A percentile compares a stretch with the other conserved stretches of the same genome.
These are phyloP conservation scores for Tubulanus polymorphus DNA, from an alignment of 2,888 invertebrate genomes.

Conservation along the genomic window DNA sequence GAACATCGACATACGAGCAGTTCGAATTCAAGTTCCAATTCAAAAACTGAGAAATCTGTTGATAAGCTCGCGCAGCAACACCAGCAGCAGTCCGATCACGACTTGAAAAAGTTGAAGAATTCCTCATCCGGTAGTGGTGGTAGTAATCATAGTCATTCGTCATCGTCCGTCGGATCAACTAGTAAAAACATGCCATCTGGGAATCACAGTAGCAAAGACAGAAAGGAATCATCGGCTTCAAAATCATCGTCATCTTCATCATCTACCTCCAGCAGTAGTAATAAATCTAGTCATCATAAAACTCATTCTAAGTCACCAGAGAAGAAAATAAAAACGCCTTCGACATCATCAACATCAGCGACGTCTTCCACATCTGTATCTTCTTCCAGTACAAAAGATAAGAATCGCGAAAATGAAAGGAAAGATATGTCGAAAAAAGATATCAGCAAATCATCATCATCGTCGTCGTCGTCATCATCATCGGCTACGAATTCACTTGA, in stretches of 20 bases:
- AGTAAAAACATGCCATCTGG: too few species aligned
- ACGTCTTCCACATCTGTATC: conserved; percentile 1
- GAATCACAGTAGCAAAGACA: neutral
- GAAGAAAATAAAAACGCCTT: conserved; percentile 16
- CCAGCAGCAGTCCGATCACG: neutral
- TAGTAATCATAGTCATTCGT: too few species aligned
- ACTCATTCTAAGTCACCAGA: conserved; percentile 14
- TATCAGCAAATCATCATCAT: neutral
- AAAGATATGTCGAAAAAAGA: too few species aligned
- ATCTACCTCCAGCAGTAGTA: neutral
- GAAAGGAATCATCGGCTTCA: conserved; percentile 6
- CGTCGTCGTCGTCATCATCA: neutral
- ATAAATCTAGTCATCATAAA: neutral
- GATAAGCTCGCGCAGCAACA: too few species aligned
- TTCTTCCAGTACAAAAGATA: conserved; percentile 14
- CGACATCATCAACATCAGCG: neutral
- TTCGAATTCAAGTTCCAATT: neutral
- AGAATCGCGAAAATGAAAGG: conserved; percentile 17
- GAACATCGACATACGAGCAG: neutral
- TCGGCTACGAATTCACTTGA: conserved; percentile 19
- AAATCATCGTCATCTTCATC: conserved; percentile 2
- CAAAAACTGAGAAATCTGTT: too few species aligned
- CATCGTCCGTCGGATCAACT: too few species aligned
- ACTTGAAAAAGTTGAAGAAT: neutral
- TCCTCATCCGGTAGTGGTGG: too few species aligned